Conservation (phyloP, 2,797 vertebrate genomes). For the Pseudotriccus pelzelni region DNA sequence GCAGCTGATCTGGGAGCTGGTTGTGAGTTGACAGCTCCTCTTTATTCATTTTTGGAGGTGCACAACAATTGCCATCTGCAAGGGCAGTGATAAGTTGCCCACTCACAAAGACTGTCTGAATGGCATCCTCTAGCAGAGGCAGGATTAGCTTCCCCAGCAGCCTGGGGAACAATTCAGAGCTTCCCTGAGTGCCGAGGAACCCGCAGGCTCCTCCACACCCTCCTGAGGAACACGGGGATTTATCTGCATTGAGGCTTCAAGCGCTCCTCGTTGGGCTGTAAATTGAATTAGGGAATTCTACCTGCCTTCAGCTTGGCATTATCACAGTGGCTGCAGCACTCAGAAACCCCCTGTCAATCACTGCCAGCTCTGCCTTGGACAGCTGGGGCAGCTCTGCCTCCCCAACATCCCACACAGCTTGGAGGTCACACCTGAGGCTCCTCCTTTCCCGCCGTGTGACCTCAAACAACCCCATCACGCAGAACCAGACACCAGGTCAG, state of each 20-base stretch:
- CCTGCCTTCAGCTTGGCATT: neutral
- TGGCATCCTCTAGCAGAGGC: neutral
- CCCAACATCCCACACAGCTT: neutral
- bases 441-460: neutral
- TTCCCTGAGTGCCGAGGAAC: neutral
- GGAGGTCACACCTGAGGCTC: fast-evolving
- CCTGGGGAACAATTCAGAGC: neutral
- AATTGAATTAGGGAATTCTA: neutral
- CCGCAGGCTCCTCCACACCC: neutral
- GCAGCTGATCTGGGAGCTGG: neutral
- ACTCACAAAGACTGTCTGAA: slow-evolving; percentile 3
- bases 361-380: neutral
- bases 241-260: neutral
- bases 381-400: neutral
- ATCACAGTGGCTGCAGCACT: neutral
- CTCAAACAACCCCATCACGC: neutral
- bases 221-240: neutral
- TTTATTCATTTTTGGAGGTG: slow-evolving; percentile 6
- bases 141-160: slow-evolving; percentile 29
- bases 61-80: slow-evolving; percentile 3
- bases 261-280: neutral
- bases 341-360: neutral
- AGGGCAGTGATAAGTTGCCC: slow-evolving; percentile 27
- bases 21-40: neutral
- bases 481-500: neutral